Evolutionary conservation across 1,140 invertebrate genomes (phyloP), one percentile per base, ranked within the genome.

Genomic region (Danaus plexippus): DNA sequence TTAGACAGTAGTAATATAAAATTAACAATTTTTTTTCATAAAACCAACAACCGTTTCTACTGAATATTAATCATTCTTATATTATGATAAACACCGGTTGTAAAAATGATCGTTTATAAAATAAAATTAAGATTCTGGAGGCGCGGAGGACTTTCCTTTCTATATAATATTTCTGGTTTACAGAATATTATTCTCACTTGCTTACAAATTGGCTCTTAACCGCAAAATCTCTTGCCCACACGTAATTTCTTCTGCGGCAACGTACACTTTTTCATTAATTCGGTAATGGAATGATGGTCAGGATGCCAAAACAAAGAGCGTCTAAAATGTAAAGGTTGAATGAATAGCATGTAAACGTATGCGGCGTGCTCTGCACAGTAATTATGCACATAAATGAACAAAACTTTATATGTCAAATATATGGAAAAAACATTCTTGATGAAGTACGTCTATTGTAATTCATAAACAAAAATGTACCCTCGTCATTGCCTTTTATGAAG

Each of bases 121-220:
- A 11, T 50, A 50, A 51, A 13, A 11, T 2, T 47, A 46, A 46
- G 22, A 57, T 48, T 42, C 46, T 47, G 51, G 57, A 63, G 54
- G 54, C 58, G 55, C 57, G 42, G 54, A 50, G 15, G 50, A 56
- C 53, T 61, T 54, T 45, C 54, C 51, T 54, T 57, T 71, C 58
- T 62, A 61, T 63, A 79, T 79, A 80, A 75, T 78, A 78, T 77
- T 81, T 78, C 75, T 77, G 69, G 60, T 67, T 69, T 71, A 77
- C 67, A 72, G 70, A 80, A 71, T 75, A 82, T 75, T 80, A 79
- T 78, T 79, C 80, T 75, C 71, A 65, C 64, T 69, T 67, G 70
- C 76, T 80, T 78, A 80, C 77, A 83, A 83, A 81, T 81, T 72
- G 75, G 76, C 73, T 72, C 77, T 80, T 73, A 74, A 57, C 64